Base-by-base conservation (phyloP, 1,140 invertebrate genomes). In the Sycophaga agraensis region DNA sequence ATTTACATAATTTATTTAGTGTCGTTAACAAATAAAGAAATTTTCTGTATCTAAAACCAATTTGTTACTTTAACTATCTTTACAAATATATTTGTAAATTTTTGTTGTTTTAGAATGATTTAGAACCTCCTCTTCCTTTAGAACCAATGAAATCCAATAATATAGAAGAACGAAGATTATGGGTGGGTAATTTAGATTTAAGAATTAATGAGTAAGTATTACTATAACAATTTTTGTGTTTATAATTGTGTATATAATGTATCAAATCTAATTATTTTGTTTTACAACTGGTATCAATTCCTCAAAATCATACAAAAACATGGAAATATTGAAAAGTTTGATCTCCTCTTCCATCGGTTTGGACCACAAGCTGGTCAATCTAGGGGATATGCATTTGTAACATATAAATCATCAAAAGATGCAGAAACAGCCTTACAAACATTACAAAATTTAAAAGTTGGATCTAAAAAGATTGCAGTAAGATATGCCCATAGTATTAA, bases 221-320 rank as follows among this genome's bases (percentile, higher is more conserved):
- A 39, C 73, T 72, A 64, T 61, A 67, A 45, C 49, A 16, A 19
- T 54, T 42, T 24, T 53, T 39, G 14, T 39, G 40, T 4, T 17
- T 7, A 21, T 37, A 9, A 11, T 31, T 54, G 53, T 37, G 8
- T 39, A 49, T 57, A 43, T 31, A 37, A 24, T 56, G 16, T 50
- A 3, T 58, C 22, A 65, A 66, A 68, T 60, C 62, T 50, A 65
- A 63, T 67, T 43, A 35, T 63, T 49, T 69, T 73, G 72, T 79
- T 71, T 79, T 66, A 75, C 85, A 88, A 91, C 87, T 82, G 91
- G 90, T 96, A 90, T 88, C 88, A 93, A 87, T 87, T 97, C 83
- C 83, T 96, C 79, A 96, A 96, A 92, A 86, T 96, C 77, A 84
- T 94, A 81, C 92, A 95, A 88, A 90, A 91, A 85, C 89, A 91